phyloP scores from a whole-genome alignment of 2,888 invertebrate genomes.

The Podabrus alpinus region DNA sequence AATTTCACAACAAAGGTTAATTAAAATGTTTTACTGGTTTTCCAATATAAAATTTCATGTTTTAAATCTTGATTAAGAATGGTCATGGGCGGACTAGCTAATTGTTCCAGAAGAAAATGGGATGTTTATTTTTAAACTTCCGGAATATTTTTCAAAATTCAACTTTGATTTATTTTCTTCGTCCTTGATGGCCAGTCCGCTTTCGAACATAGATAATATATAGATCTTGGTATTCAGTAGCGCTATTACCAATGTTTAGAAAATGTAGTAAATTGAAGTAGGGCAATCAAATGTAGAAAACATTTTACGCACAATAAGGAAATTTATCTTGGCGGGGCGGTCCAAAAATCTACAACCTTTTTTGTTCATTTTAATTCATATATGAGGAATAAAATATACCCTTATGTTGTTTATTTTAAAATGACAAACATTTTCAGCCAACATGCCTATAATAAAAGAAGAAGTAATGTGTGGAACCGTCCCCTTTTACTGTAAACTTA shows the following conservation, averaged over 20 bases:
- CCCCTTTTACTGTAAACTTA: not conserved
- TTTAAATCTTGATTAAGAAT: not conserved
- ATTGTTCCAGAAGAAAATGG: not conserved
- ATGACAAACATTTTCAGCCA: not conserved
- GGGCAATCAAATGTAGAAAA: not conserved
- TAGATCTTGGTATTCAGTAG: not conserved
- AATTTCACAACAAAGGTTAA: not conserved
- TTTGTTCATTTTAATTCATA: not conserved
- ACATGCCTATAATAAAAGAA: not conserved
- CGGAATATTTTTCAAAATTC: not conserved
- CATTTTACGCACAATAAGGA: not conserved
- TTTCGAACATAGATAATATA: not conserved
- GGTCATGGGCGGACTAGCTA: not conserved
- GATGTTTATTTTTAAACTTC: not conserved
- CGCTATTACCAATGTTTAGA: not conserved
- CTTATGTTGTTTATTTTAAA: not conserved
- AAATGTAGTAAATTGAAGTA: not conserved
- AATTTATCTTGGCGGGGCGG: not conserved
- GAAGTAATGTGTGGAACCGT: not conserved
- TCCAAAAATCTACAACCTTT: not conserved
- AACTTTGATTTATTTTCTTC: too few relatives aligned
- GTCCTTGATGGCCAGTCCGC: not conserved
- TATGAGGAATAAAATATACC: too few relatives aligned
- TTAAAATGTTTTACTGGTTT: not conserved
- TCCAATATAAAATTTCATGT: not conserved